Evolutionary conservation across 2,113 vertebrate genomes (phyloP).

Genomic region (Proteles cristata): DNA sequence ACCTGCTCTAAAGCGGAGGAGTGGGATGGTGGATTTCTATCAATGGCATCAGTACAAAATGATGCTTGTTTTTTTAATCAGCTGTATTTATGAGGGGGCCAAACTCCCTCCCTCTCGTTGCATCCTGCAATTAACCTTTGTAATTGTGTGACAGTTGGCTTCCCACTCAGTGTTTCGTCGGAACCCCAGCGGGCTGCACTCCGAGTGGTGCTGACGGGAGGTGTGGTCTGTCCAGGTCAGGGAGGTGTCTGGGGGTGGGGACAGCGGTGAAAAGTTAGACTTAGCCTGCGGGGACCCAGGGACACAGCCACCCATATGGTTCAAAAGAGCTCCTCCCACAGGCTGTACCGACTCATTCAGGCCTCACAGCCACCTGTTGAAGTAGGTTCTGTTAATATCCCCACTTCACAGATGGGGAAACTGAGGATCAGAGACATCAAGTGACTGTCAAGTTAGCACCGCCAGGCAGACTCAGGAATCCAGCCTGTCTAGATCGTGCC

Average conservation of each 20-base stretch:
- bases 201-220: background rate
- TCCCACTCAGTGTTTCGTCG: conserved; percentile 42
- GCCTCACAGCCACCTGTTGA: background rate
- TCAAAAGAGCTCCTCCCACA: background rate
- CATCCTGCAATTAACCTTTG: conserved; percentile 75
- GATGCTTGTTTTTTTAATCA: conserved; percentile 73
- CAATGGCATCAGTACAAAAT: conserved; percentile 67
- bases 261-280: background rate
- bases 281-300: background rate
- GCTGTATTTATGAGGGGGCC: conserved; percentile 74
- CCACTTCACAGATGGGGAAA: background rate
- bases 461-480: background rate
- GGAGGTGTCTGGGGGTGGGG: background rate
- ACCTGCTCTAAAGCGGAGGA: background rate
- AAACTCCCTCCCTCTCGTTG: conserved; percentile 58
- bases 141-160: conserved; percentile 59
- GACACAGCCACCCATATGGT: background rate
- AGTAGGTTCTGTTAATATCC: background rate
- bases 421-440: background rate
- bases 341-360: background rate
- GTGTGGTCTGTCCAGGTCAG: background rate
- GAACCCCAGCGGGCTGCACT: background rate
- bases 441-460: background rate
- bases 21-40: conserved; percentile 64
- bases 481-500: background rate